These are phyloP conservation scores for Eupsilia transversa DNA, from an alignment of 2,888 invertebrate species.

Conservation along the genomic window DNA sequence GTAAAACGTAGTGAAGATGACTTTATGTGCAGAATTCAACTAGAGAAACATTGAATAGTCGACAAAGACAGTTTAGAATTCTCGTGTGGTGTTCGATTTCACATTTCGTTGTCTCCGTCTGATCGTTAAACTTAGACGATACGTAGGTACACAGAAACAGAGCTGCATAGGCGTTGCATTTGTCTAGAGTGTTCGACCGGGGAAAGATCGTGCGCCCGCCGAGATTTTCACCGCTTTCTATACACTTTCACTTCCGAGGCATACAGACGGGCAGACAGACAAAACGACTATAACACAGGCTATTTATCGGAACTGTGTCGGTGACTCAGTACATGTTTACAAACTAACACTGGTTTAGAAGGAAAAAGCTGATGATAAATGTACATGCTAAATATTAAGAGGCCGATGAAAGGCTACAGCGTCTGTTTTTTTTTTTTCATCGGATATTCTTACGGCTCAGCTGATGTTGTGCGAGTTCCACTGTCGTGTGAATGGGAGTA, in stretches of 20 bases:
- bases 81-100: slow-evolving; percentile 53
- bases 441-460: not conserved
- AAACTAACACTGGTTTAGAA: slow-evolving; percentile 61
- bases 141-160: slow-evolving; percentile 51
- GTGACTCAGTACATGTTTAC: slow-evolving; percentile 76
- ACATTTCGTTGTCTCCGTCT: slow-evolving; percentile 49
- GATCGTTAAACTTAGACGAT: slow-evolving; percentile 60
- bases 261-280: slow-evolving; percentile 72
- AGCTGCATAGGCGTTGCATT: slow-evolving; percentile 76
- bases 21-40: not conserved
- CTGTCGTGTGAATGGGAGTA: slow-evolving; percentile 12
- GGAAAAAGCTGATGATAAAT: slow-evolving; percentile 61
- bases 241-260: slow-evolving; percentile 83
- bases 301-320: slow-evolving; percentile 74
- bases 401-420: slow-evolving; percentile 22
- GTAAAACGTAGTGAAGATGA: slow-evolving; percentile 11
- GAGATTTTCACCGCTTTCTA: slow-evolving; percentile 82
- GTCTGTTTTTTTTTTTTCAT: slow-evolving; percentile 14
- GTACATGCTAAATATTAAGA: slow-evolving; percentile 28
- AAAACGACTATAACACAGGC: slow-evolving; percentile 75
- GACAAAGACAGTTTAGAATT: slow-evolving; percentile 44
- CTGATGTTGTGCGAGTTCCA: not conserved
- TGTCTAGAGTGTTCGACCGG: slow-evolving; percentile 69
- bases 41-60: slow-evolving; percentile 16
- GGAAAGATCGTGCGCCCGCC: slow-evolving; percentile 72